Conservation (phyloP, 2,888 invertebrate species). For the Leucophenga maculata region DNA sequence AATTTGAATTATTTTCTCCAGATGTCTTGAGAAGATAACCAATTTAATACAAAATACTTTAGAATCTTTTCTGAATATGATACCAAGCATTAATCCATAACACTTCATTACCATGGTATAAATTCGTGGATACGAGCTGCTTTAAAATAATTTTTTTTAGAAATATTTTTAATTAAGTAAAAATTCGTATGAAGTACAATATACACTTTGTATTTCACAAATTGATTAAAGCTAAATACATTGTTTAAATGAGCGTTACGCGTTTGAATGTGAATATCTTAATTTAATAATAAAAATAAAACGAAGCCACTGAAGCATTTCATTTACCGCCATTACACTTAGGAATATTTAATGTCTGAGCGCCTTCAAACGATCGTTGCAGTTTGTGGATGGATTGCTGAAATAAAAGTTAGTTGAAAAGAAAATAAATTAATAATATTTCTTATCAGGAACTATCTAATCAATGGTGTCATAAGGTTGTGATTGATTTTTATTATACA, state of each 20-base stretch:
- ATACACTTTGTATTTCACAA: not conserved
- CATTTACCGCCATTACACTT: not conserved
- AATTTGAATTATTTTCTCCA: too few species aligned
- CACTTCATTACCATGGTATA: too few species aligned
- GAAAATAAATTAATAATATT: not conserved
- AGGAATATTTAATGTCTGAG: not conserved
- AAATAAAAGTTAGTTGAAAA: conserved; percentile 38
- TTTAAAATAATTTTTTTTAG: too few species aligned
- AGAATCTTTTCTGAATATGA: too few species aligned
- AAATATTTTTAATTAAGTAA: too few species aligned
- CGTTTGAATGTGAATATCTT: not conserved
- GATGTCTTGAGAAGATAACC: too few species aligned
- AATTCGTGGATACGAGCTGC: too few species aligned
- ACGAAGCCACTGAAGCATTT: not conserved
- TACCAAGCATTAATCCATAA: too few species aligned
- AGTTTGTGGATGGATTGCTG: conserved; percentile 58
- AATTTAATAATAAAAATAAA: not conserved
- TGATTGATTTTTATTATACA: conserved; percentile 4
- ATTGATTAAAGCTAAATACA: not conserved
- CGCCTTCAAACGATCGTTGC: conserved; percentile 34
- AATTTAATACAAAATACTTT: too few species aligned
- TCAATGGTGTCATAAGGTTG: not conserved
- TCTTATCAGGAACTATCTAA: not conserved
- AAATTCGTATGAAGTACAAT: not conserved
- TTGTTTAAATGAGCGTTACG: not conserved